These are phyloP conservation scores for Odontomyia ornata DNA, from an alignment of 2,888 invertebrate genomes.

Conservation along the genomic window DNA sequence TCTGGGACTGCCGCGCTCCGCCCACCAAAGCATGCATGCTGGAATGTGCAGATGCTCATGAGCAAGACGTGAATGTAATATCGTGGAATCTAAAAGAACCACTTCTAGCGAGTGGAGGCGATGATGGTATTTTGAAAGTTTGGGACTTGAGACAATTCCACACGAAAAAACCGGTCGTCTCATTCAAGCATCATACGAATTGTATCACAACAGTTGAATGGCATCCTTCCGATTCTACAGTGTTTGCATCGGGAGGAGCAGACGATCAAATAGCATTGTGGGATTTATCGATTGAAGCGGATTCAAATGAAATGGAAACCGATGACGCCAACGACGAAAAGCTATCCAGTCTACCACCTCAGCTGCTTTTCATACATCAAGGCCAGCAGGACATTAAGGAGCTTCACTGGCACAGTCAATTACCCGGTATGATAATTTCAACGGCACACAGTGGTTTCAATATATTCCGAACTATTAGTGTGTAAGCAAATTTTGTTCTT, in stretches of 20 bases:
- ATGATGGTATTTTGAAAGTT: conserved; percentile 92
- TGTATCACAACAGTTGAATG: conserved; percentile 97
- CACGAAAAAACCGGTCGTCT: conserved; percentile 82
- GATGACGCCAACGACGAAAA: conserved; percentile 57
- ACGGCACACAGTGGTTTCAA: conserved; percentile 97
- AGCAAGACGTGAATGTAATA: conserved; percentile 95
- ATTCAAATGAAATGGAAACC: conserved; percentile 76
- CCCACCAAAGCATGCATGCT: conserved; percentile 93
- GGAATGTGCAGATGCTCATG: conserved; percentile 84
- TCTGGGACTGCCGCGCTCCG: conserved; percentile 93
- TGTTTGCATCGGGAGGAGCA: conserved; percentile 90
- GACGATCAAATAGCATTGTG: conserved; percentile 97
- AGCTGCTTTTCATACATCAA: conserved; percentile 96
- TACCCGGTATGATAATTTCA: conserved; percentile 91
- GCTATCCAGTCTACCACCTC: conserved; percentile 85
- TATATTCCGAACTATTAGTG: conserved; percentile 96
- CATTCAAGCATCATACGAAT: conserved; percentile 93
- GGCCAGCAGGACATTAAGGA: conserved; percentile 98
- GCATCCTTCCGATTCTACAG: conserved; percentile 92
- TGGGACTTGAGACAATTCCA: conserved; percentile 95
- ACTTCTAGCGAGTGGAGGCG: conserved; percentile 92
- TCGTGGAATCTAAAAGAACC: conserved; percentile 95
- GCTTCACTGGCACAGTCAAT: conserved; percentile 97
- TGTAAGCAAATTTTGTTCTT: no score
- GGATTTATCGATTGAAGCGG: conserved; percentile 93